Base-by-base conservation (phyloP, 2,888 invertebrate genomes). In the Tuberolachnus salignus region DNA sequence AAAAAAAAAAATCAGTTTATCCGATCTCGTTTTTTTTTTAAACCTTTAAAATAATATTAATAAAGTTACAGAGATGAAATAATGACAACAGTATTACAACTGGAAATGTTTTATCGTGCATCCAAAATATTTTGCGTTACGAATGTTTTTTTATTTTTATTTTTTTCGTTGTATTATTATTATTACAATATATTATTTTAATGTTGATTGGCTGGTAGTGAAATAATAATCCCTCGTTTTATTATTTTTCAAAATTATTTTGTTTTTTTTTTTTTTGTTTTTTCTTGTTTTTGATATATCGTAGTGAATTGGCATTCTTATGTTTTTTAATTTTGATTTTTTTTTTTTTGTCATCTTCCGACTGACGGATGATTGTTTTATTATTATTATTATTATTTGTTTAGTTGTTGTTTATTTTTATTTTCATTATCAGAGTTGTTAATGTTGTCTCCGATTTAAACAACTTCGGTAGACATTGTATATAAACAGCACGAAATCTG, bases 401-500 rank as follows among this genome's bases (percentile, higher is more conserved):
- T 16, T 71, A 57, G 57, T 44, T 57, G 46, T 71, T 69, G n/a
- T 70, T 72, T 49, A 11, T 26, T 67, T 51, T 11, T 21, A n/a
- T 49, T 61, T 59, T 49, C 11, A 34, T 59, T 59, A 49, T 14
- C 49, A 1, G 44, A 21, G 21, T 19, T 46, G 46, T 19, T n/a
- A 44, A 44, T 55, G 49, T 72, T 49, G 49, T 61, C 61, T 21
- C 59, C 19, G 11, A 59, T 49, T 34, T n/a, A n/a, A n/a, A n/a
- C n/a, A 9, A 59, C 8, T 59, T 72, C 61, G 72, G 72, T 61
- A 72, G 72, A 72, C 6, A 14, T 26, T 19, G 19, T 21, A 64
- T 16, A n/a, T 23, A 59, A 61, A 72, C 61, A 49, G 72, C 72
- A 72, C 61, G 72, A 34, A 61, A 19, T 34, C 11, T 19, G 26